These are phyloP conservation scores for Peromyscus leucopus DNA, from an alignment of 2,113 vertebrate genomes.

Conservation along the genomic window DNA sequence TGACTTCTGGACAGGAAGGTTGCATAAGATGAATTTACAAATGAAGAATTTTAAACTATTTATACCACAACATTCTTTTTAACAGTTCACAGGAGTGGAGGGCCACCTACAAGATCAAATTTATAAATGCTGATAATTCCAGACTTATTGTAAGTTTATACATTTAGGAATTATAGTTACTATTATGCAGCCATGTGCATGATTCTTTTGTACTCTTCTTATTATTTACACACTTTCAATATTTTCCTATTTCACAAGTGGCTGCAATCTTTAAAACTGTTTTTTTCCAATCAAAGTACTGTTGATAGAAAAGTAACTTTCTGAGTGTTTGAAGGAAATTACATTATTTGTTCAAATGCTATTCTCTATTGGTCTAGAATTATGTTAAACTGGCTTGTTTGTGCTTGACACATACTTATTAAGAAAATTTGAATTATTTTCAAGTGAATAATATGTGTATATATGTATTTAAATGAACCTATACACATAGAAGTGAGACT, in stretches of 20 bases:
- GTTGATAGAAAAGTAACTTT: background rate
- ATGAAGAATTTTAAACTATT: background rate
- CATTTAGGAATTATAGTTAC: background rate
- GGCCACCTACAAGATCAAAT: background rate
- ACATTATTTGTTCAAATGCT: background rate
- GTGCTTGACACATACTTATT: background rate
- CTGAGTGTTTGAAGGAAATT: background rate
- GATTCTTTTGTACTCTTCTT: background rate
- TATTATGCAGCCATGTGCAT: background rate
- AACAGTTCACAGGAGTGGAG: background rate
- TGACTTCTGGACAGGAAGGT: background rate
- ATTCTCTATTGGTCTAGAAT: background rate
- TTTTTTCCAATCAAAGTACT: background rate
- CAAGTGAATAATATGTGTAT: background rate
- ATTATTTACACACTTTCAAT: background rate
- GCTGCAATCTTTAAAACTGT: background rate
- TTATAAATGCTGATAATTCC: background rate
- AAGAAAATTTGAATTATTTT: conserved; percentile 24
- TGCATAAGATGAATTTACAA: background rate
- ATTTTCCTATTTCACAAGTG: conserved; percentile 10
- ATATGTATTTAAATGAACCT: background rate
- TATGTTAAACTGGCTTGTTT: background rate
- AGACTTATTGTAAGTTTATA: background rate
- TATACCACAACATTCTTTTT: background rate
- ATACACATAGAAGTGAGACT: background rate